Base-by-base conservation (phyloP, 2,113 vertebrate species). In the Acrocephalus kingi region DNA sequence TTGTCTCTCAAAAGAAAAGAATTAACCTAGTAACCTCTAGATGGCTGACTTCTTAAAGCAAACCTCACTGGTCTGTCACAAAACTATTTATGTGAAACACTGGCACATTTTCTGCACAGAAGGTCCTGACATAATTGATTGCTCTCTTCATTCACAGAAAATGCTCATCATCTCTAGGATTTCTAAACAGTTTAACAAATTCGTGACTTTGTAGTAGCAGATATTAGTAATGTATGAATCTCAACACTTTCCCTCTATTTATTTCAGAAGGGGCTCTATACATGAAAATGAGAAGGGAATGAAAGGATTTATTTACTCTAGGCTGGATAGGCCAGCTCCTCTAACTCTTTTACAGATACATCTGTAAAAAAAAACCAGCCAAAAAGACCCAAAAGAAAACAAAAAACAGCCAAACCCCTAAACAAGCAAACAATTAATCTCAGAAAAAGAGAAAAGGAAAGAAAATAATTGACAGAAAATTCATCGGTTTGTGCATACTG, bases 31-130 rank as follows among this genome's bases (percentile, higher is more conserved):
- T 63, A 79, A 90, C 62, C 56, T 85, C 45, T 72, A 79, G n/a
- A 94, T 83, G 58, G 27, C 62, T 92, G 74, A 46, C 78, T 66
- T 87, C 61, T 93, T 69, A 84, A 82, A 78, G 25, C 25, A 87
- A 83, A 28, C 4, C 33, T 75, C 58, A 22, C 7, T 59, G 66
- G 45, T 68, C 39, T 85, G 71, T 68, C 45, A 51, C 14, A 72
- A 82, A 82, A 68, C 10, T 45, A 46, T 66, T 76, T 76, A 31
- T 14, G 8, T 72, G 63, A 52, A 95, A 75, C 48, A 63, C 45
- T 58, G 20, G 56, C 52, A 63, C 48, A 80, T 62, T 84, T 87
- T 73, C 63, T 89, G n/a, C 22, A 49, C 11, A 62, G 45, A 87
- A 90, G 11, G 30, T 82, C 39, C 56, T 59, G 82, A 25, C n/a